These are phyloP conservation scores for Microcebus griseorufus DNA, from an alignment of 2,113 vertebrate genomes.

Conservation along the genomic window DNA sequence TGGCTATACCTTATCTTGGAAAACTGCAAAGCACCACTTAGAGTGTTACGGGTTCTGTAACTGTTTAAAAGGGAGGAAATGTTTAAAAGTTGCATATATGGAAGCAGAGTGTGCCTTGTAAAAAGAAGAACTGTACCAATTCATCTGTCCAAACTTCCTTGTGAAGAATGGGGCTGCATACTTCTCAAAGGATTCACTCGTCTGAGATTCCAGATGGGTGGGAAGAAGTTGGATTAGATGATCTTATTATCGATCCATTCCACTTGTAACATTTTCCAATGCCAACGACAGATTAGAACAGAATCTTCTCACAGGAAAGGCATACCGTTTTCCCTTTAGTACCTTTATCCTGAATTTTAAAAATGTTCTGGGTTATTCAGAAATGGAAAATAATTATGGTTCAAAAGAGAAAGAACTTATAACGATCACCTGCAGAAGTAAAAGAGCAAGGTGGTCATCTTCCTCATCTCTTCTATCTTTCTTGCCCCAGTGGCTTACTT, in stretches of 20 bases:
- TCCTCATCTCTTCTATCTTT: neutral
- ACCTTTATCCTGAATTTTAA: neutral
- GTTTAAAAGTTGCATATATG: neutral
- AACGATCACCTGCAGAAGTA: neutral
- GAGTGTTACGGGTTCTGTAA: neutral
- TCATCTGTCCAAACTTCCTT: neutral
- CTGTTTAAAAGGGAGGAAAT: neutral
- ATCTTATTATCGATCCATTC: neutral
- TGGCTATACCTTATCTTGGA: neutral
- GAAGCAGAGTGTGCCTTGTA: neutral
- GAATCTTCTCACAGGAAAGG: neutral
- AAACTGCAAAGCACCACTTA: neutral
- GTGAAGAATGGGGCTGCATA: neutral
- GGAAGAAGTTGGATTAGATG: neutral
- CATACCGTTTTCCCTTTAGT: neutral
- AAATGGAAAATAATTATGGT: neutral
- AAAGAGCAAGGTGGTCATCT: neutral
- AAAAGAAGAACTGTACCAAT: neutral
- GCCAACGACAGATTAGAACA: neutral
- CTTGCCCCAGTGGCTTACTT: neutral
- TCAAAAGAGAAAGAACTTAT: slow-evolving; percentile 1
- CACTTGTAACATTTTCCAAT: neutral
- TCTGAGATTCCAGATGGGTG: neutral
- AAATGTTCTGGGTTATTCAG: neutral
- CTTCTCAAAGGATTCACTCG: neutral